phyloP scores from a whole-genome alignment of 1,140 invertebrate species.

The Pseudomyrmex flavicornis region DNA sequence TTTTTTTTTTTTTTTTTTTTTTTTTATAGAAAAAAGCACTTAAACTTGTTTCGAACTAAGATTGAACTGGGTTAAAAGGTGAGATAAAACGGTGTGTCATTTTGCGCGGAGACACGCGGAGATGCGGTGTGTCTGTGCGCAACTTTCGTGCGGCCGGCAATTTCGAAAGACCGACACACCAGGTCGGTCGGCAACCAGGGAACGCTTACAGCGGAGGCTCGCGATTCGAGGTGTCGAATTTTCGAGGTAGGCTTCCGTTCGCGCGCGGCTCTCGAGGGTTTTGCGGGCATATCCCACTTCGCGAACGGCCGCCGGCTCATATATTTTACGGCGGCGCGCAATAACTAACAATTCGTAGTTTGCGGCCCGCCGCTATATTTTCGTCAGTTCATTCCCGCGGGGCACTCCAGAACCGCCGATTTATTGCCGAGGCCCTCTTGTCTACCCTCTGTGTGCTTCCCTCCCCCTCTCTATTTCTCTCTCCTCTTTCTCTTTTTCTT shows the following conservation, averaged over 20 bases:
- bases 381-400: slow-evolving; percentile 75
- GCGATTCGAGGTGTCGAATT: slow-evolving; percentile 64
- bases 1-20: no score
- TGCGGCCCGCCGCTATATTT: slow-evolving; percentile 76
- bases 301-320: slow-evolving; percentile 69
- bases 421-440: slow-evolving; percentile 55
- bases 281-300: slow-evolving; percentile 74
- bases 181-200: neutral
- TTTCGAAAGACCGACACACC: slow-evolving; percentile 4
- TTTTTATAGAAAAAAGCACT: no score
- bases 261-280: slow-evolving; percentile 58
- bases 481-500: neutral
- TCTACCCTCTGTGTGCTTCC: no score
- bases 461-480: neutral
- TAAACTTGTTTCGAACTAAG: no score
- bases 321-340: slow-evolving; percentile 74
- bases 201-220: slow-evolving; percentile 30
- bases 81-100: no score
- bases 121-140: neutral
- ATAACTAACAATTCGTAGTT: slow-evolving; percentile 81
- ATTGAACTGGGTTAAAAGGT: no score
- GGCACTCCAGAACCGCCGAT: slow-evolving; percentile 69
- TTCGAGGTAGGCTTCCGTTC: slow-evolving; percentile 60
- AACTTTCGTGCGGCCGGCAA: slow-evolving; percentile 13
- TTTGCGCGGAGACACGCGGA: neutral